These are phyloP conservation scores for Cancer borealis DNA, from an alignment of 2,888 invertebrate genomes.

Conservation along the genomic window DNA sequence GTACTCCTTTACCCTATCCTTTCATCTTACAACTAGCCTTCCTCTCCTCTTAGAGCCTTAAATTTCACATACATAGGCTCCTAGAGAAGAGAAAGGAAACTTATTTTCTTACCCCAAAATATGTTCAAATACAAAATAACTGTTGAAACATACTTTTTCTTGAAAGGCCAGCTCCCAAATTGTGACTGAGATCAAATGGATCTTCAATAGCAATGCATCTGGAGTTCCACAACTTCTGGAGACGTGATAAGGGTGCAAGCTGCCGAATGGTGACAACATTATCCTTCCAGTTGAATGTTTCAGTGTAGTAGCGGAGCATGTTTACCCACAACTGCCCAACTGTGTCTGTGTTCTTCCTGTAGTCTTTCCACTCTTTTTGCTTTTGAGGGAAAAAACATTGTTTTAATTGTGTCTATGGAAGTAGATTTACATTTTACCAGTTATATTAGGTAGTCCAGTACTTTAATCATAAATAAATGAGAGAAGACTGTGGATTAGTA, in stretches of 20 bases:
- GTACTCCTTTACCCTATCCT: no score
- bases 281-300: slow-evolving; percentile 82
- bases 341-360: slow-evolving; percentile 80
- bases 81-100: no score
- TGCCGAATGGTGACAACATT: slow-evolving; percentile 82
- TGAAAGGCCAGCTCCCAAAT: slow-evolving; percentile 83
- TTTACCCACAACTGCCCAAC: slow-evolving; percentile 82
- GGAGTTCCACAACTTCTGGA: slow-evolving; percentile 83
- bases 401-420: no score
- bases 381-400: slow-evolving; percentile 47
- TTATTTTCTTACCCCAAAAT: background rate
- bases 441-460: no score
- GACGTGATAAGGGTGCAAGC: slow-evolving; percentile 80
- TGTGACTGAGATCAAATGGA: slow-evolving; percentile 84
- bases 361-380: slow-evolving; percentile 80
- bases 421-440: background rate
- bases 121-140: background rate
- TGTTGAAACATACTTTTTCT: slow-evolving; percentile 81
- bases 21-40: no score
- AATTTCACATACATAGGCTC: no score
- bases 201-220: slow-evolving; percentile 84
- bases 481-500: no score
- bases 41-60: no score
- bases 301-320: slow-evolving; percentile 83
- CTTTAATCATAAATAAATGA: no score